A percentile compares a stretch with the other conserved stretches of the same genome.
phyloP scores from a whole-genome alignment of 2,888 invertebrate species.

The Dolomedes plantarius region DNA sequence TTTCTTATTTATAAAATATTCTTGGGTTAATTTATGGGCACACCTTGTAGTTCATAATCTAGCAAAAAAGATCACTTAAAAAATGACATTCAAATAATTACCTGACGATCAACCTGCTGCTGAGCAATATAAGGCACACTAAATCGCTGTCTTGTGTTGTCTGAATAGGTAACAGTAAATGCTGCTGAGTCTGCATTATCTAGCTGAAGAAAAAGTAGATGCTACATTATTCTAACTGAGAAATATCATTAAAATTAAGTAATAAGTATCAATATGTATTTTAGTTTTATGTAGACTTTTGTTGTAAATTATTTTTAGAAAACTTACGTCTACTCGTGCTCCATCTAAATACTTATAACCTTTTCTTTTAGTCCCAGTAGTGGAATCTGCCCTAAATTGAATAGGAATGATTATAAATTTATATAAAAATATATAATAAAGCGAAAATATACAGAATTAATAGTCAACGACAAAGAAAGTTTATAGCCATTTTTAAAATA shows the following conservation, averaged over 20 bases:
- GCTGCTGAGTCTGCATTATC: conserved; percentile 79
- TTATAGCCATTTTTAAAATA: no score
- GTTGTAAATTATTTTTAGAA: neutral
- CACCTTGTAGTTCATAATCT: no score
- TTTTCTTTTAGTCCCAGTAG: conserved; percentile 80
- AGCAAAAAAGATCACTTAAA: no score
- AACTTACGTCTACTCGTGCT: conserved; percentile 78
- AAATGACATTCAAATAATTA: no score
- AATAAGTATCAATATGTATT: neutral
- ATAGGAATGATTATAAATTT: conserved; percentile 75
- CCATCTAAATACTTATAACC: conserved; percentile 83
- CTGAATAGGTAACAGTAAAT: conserved; percentile 80
- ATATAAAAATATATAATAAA: no score
- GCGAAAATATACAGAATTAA: no score
- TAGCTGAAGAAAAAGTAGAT: conserved; percentile 74
- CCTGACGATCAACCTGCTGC: conserved; percentile 78
- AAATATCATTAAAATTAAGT: neutral
- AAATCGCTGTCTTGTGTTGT: conserved; percentile 80
- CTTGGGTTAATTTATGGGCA: no score
- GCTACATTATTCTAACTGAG: no score
- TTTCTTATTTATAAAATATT: no score
- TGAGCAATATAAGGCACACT: conserved; percentile 74
- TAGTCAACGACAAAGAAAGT: no score
- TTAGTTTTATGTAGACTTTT: no score
- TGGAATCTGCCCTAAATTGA: conserved; percentile 82